Conservation (phyloP, 2,888 invertebrate species). For the Hartigia nigra region DNA sequence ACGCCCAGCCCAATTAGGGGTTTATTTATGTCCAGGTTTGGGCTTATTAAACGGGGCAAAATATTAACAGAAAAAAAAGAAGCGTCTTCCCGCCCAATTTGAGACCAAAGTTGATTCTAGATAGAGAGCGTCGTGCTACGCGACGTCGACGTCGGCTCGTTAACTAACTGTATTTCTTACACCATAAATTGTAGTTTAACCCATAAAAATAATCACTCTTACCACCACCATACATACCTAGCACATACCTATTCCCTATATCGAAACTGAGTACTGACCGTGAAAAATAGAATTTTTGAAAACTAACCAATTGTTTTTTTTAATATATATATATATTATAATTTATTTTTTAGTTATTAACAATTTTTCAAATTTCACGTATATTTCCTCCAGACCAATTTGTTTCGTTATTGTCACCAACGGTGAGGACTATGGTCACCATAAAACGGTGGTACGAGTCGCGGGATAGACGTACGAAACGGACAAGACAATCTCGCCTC, state of each 20-base stretch:
- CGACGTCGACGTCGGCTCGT: conserved; percentile 40
- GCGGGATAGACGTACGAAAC: conserved; percentile 34
- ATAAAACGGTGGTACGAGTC: conserved; percentile 1
- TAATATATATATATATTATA: not conserved
- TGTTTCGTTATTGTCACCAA: not conserved
- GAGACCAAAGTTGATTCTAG: conserved; percentile 41
- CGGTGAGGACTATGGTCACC: not conserved
- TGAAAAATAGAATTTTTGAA: not conserved
- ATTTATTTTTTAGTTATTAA: not conserved
- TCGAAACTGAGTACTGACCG: not conserved
- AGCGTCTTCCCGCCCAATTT: conserved; percentile 36
- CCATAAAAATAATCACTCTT: not conserved
- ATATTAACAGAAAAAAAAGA: conserved; percentile 41
- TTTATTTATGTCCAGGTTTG: conserved; percentile 43
- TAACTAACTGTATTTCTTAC: conserved; percentile 46
- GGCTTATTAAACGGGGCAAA: conserved; percentile 48
- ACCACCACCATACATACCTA: not conserved
- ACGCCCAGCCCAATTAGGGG: conserved; percentile 45
- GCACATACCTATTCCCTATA: not conserved
- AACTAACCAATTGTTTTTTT: conserved; percentile 3
- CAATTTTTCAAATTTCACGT: not conserved
- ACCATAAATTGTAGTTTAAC: conserved; percentile 46
- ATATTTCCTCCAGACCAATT: not conserved
- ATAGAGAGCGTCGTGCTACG: conserved; percentile 39
- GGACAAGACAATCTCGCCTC: conserved; percentile 62